Base-by-base conservation (phyloP, 53 echinoderm and acorn worm genomes). In the Hippasteria phrygiana region DNA sequence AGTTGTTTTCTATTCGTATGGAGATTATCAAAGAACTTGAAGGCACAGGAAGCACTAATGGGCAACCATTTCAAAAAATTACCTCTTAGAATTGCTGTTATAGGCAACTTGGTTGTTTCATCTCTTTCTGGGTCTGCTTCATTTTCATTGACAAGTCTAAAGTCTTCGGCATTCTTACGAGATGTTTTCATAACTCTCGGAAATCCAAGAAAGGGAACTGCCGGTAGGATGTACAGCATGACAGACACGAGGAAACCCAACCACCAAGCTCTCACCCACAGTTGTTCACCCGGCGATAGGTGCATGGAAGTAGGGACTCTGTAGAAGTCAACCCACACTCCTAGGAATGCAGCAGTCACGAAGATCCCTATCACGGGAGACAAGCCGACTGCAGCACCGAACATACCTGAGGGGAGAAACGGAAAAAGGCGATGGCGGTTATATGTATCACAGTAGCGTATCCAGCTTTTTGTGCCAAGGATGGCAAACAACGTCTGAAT, bases 291-390 rank as follows among this genome's bases (percentile, higher is more conserved):
- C 0, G 75, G 51, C 1, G 34, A 4, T 7, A 75, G 9, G 28
- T 3, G 1, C 3, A 75, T 22, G 75, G 45, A 28, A 7, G 31
- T 13, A 47, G 43, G 45, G 33, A 31, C 13, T 31, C 48, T 75
- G 75, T 75, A 50, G 75, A 75, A 75, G 75, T 75, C 75, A 41
- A 75, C 75, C 75, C 75, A 75, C 14, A 75, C 42, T 14, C 75
- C 75, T 28, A 75, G 48, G 16, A 31, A 28, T 31, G 47, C 75
- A 2, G 75, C 51, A 2, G 75, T 48, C 46, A 46, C 47, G 46
- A 75, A 46, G 27, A 75, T 75, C 27, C 75, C 75, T 29, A 11
- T 48, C 12, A 75, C 75, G 47, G 75, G 75, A 0, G 75, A 75
- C 27, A 75, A 0, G 17, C 75, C 75, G 41, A 0, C 2, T n/a